Base-by-base conservation (phyloP, 2,797 vertebrate genomes). In the Phoxinus dragarum region DNA sequence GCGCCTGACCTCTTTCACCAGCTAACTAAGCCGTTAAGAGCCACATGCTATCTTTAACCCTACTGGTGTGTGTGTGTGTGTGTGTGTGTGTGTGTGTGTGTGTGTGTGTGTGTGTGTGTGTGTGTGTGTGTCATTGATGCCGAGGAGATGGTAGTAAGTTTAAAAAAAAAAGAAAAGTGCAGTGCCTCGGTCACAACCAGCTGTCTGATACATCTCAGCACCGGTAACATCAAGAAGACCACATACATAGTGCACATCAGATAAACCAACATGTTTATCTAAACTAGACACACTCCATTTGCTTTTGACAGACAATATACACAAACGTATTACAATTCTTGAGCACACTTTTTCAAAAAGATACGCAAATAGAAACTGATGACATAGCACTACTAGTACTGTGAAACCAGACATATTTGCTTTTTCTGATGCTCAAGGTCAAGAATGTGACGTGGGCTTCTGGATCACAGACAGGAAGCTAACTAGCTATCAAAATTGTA, bases 1-100 rank as follows among this genome's bases (percentile, higher is more conserved):
- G 91, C 90, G 90, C 91, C 90, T 93, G 92, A 93, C 90, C 92
- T 81, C 23, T 6, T 84, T 90, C 84, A 91, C 89, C 91, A 81
- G 1, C 4, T 83, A 89, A 89, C 91, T 90, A 89, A 90, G 88
- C 47, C 91, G 90, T 89, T 73, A 27, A 17, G 47, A 84, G 84
- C 87, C 84, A 82, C 85, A 88, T 88, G 74, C 88, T 89, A 89
- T 86, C 81, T 79, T 90, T 81, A 88, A 85, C 80, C 83, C 27
- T 40, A 31, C 40, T 16, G 1, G 16, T 82, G 40, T 74, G 76
- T 80, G 76, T 81, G 17, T 87, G 47, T 84, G 36, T 84, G 85
- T 14, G n/a, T 84, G 40, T 78, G 76, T 77, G 76, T 82, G 17
- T 87, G 44, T 83, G 34, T 84, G 85, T 38, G n/a, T 84, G 38